Evolutionary conservation across 2,888 invertebrate genomes (phyloP), one percentile per base, ranked within the genome.

Genomic region (Notodonta ziczac): DNA sequence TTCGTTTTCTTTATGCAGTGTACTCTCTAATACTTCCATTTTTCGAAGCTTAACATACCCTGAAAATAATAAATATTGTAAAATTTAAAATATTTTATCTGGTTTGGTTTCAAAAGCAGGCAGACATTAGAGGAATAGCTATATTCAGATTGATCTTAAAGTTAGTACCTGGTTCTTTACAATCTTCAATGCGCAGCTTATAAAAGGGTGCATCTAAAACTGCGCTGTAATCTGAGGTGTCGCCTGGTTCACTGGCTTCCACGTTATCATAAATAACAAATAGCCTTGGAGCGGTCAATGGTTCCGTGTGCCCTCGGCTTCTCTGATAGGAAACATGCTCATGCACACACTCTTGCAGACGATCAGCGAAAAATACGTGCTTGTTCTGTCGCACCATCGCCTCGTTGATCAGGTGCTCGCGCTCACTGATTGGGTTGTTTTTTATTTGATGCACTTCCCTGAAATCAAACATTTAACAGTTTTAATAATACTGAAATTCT

Each of bases 241-340:
- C 95, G 51, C 94, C 94, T 0, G 95, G 94, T 59, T 96, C 95
- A 50, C 95, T 94, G 10, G 97, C 95, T 76, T 97, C 96, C 44
- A 97, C 94, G 64, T 96, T 97, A 74, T 97, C 96, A 73, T 96
- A 96, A 9, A 96, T 94, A 40, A 97, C 94, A 76, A 94, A 97
- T 57, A 96, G 94, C 52, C 96, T 92, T 51, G 95, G 95, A 0
- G 95, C 91, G 50, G 95, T 94, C 16, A 97, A 81, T 0, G 96
- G 94, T 78, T 96, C 95, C 0, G 85, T 64, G 35, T 84, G 82
- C 9, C 87, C 84, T 16, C 80, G 77, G 14, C 67, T 72, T 52
- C 81, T 82, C 67, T 86, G 91, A 73, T 95, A 97, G 52, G 87
- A 89, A 1, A 97, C 90, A 67, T 95, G 95, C 62, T 94, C 94